Percentiles rank a stretch among this genome's conserved stretches.
Evolutionary conservation across 2,888 invertebrate genomes (phyloP).

Genomic region (Teleiodes luculella): DNA sequence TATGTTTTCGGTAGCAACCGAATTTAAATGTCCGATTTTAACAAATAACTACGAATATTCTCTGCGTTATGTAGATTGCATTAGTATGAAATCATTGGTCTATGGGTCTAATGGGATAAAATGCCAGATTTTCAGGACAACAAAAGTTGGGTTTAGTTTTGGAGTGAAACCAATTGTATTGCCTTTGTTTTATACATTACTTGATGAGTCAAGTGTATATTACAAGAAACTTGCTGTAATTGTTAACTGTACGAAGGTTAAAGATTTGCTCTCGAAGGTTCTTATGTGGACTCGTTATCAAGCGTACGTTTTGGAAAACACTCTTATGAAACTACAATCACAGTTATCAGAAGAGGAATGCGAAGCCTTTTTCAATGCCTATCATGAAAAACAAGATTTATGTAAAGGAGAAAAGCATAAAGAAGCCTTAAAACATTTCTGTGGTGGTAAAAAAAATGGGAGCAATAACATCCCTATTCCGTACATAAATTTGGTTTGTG

Average conservation of each 20-base stretch:
- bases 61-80: slow-evolving; percentile 23
- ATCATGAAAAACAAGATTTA: background rate
- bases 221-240: slow-evolving; percentile 19
- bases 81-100: slow-evolving; percentile 10
- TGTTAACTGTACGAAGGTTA: slow-evolving; percentile 10
- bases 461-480: slow-evolving; percentile 29
- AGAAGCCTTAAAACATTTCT: background rate
- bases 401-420: background rate
- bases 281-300: slow-evolving; percentile 21
- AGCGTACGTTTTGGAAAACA: background rate
- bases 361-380: slow-evolving; percentile 12
- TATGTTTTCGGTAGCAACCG: slow-evolving; percentile 30
- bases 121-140: background rate
- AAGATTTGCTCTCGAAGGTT: slow-evolving; percentile 13
- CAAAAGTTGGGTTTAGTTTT: background rate
- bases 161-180: slow-evolving; percentile 11
- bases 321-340: slow-evolving; percentile 8
- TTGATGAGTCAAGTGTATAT: slow-evolving; percentile 23
- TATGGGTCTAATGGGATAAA: background rate
- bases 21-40: slow-evolving; percentile 33
- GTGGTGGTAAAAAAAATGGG: background rate
- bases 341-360: slow-evolving; percentile 10
- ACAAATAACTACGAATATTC: slow-evolving; percentile 33
- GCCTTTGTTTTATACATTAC: slow-evolving; percentile 22
- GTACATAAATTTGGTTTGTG: slow-evolving; percentile 33